Conservation (phyloP, 2,113 vertebrate species). For the Chionodraco myersi region DNA sequence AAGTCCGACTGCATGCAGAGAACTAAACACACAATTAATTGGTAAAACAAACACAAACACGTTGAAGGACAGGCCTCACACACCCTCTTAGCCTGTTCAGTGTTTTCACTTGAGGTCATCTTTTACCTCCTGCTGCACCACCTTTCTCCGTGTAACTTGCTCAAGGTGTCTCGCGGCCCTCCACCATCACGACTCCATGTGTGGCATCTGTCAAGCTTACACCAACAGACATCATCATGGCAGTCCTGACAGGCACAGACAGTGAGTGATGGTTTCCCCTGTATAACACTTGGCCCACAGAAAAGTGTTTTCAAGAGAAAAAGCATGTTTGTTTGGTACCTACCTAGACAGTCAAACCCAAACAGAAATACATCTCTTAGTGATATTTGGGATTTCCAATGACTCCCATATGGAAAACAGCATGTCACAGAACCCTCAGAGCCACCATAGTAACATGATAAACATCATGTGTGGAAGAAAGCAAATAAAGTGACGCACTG, state of each 20-base stretch:
- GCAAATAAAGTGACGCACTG: constrained; percentile 68
- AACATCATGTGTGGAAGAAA: constrained; percentile 58
- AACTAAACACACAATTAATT: constrained; percentile 66
- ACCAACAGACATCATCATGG: constrained; percentile 75
- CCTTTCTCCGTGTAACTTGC: constrained; percentile 37
- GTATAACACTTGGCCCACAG: constrained; percentile 43
- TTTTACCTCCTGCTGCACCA: constrained; percentile 57
- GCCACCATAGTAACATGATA: constrained; percentile 66
- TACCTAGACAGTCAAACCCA: constrained; percentile 57
- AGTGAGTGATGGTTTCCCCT: constrained; percentile 59
- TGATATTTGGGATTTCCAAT: constrained; percentile 28
- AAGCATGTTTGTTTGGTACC: constrained; percentile 57
- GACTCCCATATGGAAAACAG: constrained; percentile 38
- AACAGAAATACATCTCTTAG: constrained; percentile 37
- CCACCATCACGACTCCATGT: constrained; percentile 55
- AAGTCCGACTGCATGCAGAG: constrained; percentile 36
- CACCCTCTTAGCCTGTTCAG: constrained; percentile 12
- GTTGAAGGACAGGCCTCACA: constrained; percentile 62
- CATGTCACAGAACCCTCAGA: constrained; percentile 38
- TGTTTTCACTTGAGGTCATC: constrained; percentile 70
- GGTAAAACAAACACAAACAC: constrained; percentile 68
- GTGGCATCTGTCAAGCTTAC: constrained; percentile 67
- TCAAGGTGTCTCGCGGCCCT: constrained; percentile 22
- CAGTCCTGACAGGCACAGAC: constrained; percentile 44
- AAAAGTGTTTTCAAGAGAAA: constrained; percentile 38